Conservation (phyloP, 1,140 invertebrate genomes). For the Goniozus legneri region DNA sequence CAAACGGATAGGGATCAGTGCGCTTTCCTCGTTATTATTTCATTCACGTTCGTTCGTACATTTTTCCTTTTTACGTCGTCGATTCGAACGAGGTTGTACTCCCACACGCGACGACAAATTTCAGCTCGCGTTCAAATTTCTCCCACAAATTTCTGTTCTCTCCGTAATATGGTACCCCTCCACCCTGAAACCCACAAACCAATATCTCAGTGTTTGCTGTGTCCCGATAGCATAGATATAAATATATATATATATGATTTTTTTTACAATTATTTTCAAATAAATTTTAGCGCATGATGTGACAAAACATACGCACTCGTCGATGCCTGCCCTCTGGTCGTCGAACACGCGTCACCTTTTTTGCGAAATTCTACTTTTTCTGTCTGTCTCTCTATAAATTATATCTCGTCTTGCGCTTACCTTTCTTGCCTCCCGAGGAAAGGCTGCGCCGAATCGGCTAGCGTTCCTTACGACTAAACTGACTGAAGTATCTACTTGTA, state of each 20-base stretch:
- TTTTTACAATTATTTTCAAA: too few relatives aligned
- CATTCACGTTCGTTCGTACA: too few relatives aligned
- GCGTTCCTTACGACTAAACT: too few relatives aligned
- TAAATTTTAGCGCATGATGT: constrained; percentile 39
- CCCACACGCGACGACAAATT: too few relatives aligned
- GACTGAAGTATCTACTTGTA: not conserved
- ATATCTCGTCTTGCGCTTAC: not conserved
- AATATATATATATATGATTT: too few relatives aligned
- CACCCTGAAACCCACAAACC: constrained; percentile 32
- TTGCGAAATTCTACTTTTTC: constrained; percentile 10
- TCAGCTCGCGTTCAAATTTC: too few relatives aligned
- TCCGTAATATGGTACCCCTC: constrained; percentile 28
- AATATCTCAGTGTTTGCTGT: constrained; percentile 49
- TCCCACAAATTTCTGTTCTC: constrained; percentile 9
- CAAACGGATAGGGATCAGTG: too few relatives aligned
- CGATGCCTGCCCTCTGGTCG: constrained; percentile 5
- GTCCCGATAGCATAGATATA: constrained; percentile 48
- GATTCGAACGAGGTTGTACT: too few relatives aligned
- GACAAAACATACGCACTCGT: constrained; percentile 36
- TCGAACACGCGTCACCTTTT: constrained; percentile 11
- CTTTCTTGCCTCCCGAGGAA: too few relatives aligned
- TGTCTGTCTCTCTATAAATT: not conserved
- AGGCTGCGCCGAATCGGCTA: too few relatives aligned
- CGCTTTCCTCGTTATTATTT: too few relatives aligned
- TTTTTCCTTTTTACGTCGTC: too few relatives aligned